Conservation (phyloP, 2,797 vertebrate species). For the Rousettus madagascariensis region DNA sequence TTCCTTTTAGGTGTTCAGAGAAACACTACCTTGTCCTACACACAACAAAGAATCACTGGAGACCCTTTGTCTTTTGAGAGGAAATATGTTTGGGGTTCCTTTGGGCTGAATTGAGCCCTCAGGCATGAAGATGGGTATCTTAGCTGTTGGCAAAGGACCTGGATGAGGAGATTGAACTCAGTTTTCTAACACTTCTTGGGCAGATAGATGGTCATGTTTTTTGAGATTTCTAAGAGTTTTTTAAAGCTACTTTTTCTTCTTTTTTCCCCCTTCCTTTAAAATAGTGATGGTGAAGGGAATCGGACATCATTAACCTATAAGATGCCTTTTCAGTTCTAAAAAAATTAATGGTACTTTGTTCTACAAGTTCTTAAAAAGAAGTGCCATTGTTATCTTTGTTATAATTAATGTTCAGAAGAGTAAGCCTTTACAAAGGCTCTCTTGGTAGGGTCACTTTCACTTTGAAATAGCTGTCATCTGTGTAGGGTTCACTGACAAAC, state of each 20-base stretch:
- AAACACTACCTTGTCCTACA: conserved; percentile 32
- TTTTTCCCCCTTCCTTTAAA: background rate
- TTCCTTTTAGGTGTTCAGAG: conserved; percentile 37
- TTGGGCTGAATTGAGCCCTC: background rate
- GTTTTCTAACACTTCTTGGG: background rate
- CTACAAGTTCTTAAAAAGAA: conserved; percentile 5
- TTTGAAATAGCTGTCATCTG: background rate
- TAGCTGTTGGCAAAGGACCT: background rate
- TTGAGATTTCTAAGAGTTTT: background rate
- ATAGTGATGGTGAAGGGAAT: background rate
- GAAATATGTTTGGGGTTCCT: background rate
- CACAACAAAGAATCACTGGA: conserved; percentile 22
- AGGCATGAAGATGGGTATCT: conserved; percentile 27
- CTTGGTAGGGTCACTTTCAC: background rate
- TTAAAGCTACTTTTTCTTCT: background rate
- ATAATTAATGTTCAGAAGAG: background rate
- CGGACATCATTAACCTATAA: background rate
- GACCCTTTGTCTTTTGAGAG: conserved; percentile 53
- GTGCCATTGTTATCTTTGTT: background rate
- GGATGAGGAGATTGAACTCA: background rate
- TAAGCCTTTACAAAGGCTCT: background rate
- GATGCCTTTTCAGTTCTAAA: background rate
- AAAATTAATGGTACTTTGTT: background rate
- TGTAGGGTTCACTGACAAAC: background rate
- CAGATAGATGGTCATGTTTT: background rate